phyloP scores from a whole-genome alignment of 1,140 invertebrate genomes.

The Drosophila lacteicornis region DNA sequence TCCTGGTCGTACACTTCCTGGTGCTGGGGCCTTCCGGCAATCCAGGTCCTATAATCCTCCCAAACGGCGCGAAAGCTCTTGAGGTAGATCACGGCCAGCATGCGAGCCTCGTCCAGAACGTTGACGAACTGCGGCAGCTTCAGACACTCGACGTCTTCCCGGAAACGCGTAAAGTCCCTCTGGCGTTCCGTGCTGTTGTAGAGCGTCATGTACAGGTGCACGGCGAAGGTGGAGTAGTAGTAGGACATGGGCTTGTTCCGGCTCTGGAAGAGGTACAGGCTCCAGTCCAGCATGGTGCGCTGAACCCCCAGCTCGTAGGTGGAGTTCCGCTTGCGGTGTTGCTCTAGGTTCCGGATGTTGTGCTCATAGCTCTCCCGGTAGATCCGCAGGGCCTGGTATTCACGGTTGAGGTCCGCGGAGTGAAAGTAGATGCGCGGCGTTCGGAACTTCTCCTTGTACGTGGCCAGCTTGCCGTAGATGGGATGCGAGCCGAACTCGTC shows the following conservation, averaged over 20 bases:
- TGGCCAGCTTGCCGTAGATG: slow-evolving; percentile 44
- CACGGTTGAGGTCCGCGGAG: slow-evolving; percentile 55
- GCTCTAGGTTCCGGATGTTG: slow-evolving; percentile 68
- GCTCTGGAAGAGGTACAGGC: slow-evolving; percentile 75
- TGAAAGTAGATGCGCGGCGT: slow-evolving; percentile 69
- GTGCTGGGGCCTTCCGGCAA: slow-evolving; percentile 5
- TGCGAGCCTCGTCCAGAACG: slow-evolving; percentile 71
- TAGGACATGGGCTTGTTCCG: slow-evolving; percentile 80
- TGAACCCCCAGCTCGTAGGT: slow-evolving; percentile 71
- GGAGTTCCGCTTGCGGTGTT: slow-evolving; percentile 67
- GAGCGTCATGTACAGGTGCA: slow-evolving; percentile 78
- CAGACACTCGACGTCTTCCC: slow-evolving; percentile 68
- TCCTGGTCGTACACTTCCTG: slow-evolving; percentile 70
- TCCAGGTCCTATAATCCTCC: slow-evolving; percentile 73
- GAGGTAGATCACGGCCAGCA: slow-evolving; percentile 76
- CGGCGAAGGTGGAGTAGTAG: slow-evolving; percentile 73
- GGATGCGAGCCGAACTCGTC: slow-evolving; percentile 40
- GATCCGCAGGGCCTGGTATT: slow-evolving; percentile 62
- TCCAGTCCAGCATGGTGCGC: slow-evolving; percentile 79
- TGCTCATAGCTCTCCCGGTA: slow-evolving; percentile 79
- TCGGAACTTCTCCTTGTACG: slow-evolving; percentile 65
- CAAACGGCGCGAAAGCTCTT: slow-evolving; percentile 75
- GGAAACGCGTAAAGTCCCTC: slow-evolving; percentile 57
- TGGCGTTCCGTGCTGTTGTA: slow-evolving; percentile 70
- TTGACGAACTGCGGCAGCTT: slow-evolving; percentile 77